Evolutionary conservation across 2,888 invertebrate genomes (phyloP).

Genomic region (Caenorhabditis macrosperma): DNA sequence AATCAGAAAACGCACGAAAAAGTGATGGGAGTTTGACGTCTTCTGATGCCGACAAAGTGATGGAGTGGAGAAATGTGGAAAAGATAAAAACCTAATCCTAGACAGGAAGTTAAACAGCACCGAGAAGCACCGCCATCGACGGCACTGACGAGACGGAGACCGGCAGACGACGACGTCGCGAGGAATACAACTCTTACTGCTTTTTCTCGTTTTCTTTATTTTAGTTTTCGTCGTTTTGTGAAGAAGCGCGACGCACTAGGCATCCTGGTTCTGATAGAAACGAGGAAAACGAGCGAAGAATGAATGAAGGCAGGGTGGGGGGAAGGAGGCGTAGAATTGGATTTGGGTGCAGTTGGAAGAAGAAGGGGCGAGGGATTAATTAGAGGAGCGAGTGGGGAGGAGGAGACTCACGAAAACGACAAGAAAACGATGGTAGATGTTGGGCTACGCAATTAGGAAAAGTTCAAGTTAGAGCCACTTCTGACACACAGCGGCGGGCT

Average conservation of each 20-base stretch:
- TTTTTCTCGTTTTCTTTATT: conserved; percentile 56
- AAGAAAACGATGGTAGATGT: conserved; percentile 1
- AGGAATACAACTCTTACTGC: conserved; percentile 20
- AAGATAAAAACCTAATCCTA: conserved; percentile 44
- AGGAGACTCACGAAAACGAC: conserved; percentile 17
- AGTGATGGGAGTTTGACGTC: conserved; percentile 2
- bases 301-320: no score
- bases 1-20: neutral
- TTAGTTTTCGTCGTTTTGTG: conserved; percentile 49
- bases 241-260: conserved; percentile 32
- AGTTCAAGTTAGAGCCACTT: neutral
- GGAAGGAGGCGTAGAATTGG: conserved; percentile 45
- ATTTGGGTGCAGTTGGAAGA: conserved; percentile 50
- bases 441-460: neutral
- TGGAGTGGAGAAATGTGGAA: neutral
- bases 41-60: conserved; percentile 4
- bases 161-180: conserved; percentile 4
- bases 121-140: conserved; percentile 23
- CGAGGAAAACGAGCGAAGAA: conserved; percentile 37
- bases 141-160: conserved; percentile 10
- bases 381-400: conserved; percentile 7
- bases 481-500: neutral
- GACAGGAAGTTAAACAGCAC: conserved; percentile 42
- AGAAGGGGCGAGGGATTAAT: conserved; percentile 43
- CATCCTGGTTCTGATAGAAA: conserved; percentile 48